Evolutionary conservation across 2,113 vertebrate species (phyloP).

Genomic region (human (Homo sapiens)): DNA sequence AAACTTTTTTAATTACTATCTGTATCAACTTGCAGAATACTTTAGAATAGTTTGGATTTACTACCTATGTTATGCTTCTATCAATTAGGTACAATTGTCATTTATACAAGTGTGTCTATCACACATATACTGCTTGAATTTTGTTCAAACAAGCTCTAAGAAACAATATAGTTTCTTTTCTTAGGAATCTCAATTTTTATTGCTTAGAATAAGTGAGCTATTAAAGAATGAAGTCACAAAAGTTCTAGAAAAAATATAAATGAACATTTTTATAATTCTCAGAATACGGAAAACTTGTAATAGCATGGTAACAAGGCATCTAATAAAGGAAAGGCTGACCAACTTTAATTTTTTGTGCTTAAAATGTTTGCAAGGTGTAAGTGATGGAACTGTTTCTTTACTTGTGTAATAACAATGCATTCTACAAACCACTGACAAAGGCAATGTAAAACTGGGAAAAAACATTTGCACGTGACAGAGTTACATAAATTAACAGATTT

Average conservation of each 20-base stretch:
- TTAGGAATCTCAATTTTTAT: background rate
- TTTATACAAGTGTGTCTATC: background rate
- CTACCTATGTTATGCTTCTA: conserved; percentile 1
- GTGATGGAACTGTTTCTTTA: background rate
- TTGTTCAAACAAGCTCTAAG: conserved; percentile 40
- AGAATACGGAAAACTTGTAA: background rate
- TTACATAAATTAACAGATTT: conserved; percentile 32
- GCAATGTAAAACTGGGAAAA: conserved; percentile 33
- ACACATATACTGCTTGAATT: background rate
- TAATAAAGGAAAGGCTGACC: background rate
- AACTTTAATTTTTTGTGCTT: conserved; percentile 4
- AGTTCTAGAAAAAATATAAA: background rate
- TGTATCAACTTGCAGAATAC: background rate
- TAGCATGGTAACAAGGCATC: background rate
- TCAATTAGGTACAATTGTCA: background rate
- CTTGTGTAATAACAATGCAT: background rate
- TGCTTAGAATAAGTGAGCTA: background rate
- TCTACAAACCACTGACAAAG: conserved; percentile 16
- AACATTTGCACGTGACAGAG: background rate
- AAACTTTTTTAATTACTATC: background rate
- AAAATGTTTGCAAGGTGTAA: conserved; percentile 13
- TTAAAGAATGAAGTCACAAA: conserved; percentile 33
- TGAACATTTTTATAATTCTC: background rate
- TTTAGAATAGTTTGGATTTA: conserved; percentile 15
- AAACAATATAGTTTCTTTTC: background rate